Evolutionary conservation across 2,113 vertebrate genomes (phyloP).

Genomic region (Ameiurus melas): DNA sequence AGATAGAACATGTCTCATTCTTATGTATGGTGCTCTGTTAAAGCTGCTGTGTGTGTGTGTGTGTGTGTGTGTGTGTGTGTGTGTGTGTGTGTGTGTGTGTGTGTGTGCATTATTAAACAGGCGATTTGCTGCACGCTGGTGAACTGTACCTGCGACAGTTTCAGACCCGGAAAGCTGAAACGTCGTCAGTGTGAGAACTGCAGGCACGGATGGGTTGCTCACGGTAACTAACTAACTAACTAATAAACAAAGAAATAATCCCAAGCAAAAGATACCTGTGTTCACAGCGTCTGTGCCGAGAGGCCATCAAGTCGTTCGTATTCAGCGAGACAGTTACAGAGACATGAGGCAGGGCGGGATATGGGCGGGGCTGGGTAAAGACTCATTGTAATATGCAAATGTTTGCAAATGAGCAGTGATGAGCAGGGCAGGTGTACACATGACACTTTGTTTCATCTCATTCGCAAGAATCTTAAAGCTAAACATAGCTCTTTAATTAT

Average conservation of each 20-base stretch:
- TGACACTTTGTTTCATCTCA: neutral
- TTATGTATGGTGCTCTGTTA: too few species aligned
- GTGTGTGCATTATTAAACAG: slow-evolving; percentile 68
- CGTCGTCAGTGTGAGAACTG: slow-evolving; percentile 93
- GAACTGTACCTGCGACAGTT: slow-evolving; percentile 91
- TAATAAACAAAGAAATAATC: neutral
- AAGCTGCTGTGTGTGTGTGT: too few species aligned
- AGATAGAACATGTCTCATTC: too few species aligned
- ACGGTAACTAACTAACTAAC: slow-evolving; percentile 74
- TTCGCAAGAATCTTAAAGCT: neutral
- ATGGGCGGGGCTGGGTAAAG: neutral
- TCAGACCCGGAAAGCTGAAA: slow-evolving; percentile 93
- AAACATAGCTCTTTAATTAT: neutral
- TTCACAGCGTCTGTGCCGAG: neutral
- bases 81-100: slow-evolving; percentile 17
- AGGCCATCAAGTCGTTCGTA: neutral
- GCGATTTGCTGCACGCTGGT: slow-evolving; percentile 92
- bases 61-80: slow-evolving; percentile 4
- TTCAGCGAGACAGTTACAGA: neutral
- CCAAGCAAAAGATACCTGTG: too few species aligned
- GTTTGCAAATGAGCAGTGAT: neutral
- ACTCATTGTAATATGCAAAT: neutral
- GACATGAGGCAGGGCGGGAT: too few species aligned
- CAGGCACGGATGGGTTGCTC: slow-evolving; percentile 97
- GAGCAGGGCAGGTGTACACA: neutral